phyloP scores from a whole-genome alignment of 2,888 invertebrate genomes.

The Tenthredo scrophulariae region DNA sequence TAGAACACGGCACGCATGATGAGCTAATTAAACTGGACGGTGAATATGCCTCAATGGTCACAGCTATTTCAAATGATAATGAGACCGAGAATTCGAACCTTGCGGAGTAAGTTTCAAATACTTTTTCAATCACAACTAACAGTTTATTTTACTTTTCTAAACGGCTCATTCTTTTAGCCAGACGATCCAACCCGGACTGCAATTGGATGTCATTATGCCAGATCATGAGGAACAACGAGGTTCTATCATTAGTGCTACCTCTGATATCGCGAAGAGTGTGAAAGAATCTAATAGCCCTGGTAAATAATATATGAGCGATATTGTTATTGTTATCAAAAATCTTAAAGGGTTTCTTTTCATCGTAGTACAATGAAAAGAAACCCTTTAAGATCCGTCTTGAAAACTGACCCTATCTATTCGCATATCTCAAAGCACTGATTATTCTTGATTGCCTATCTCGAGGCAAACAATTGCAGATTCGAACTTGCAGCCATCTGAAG shows the following conservation, averaged over 20 bases:
- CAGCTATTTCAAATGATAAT: constrained; percentile 57
- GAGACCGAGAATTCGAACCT: constrained; percentile 52
- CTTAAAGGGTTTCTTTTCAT: no score
- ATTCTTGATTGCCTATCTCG: neutral
- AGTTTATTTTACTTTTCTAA: neutral
- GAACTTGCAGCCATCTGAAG: neutral
- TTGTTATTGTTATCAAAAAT: neutral
- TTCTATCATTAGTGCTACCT: neutral
- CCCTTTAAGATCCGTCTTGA: neutral
- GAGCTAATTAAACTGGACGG: constrained; percentile 76
- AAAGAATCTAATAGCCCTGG: neutral
- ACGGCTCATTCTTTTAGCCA: neutral
- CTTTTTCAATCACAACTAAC: neutral
- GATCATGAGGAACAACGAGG: neutral
- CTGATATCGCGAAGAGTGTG: neutral
- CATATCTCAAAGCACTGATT: neutral
- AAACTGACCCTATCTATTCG: neutral
- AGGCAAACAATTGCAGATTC: neutral
- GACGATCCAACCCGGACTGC: neutral
- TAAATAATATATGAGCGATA: neutral
- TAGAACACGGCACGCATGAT: constrained; percentile 80
- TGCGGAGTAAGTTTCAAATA: neutral
- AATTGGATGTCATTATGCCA: neutral
- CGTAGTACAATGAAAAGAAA: neutral
- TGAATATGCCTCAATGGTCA: constrained; percentile 73